Conservation (phyloP, 2,797 vertebrate species). For the Cottoperca gobio region DNA sequence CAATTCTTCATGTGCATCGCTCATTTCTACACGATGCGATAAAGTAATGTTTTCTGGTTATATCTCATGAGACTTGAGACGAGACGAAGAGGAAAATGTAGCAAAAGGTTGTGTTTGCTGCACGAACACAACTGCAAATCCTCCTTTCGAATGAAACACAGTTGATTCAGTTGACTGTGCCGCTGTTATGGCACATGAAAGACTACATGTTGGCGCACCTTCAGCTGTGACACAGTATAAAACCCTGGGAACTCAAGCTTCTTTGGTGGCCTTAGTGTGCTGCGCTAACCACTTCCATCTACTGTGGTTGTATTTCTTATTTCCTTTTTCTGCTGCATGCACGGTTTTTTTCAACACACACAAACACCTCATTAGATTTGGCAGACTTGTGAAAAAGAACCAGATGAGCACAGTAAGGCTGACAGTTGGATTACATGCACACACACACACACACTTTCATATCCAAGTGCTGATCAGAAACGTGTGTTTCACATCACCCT, state of each 20-base stretch:
- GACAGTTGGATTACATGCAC: background rate
- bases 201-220: background rate
- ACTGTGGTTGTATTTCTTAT: constrained; percentile 40
- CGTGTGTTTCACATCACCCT: constrained; percentile 10
- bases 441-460: background rate
- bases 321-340: constrained; percentile 38
- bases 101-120: background rate
- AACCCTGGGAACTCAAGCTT: constrained; percentile 23
- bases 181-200: constrained; percentile 10
- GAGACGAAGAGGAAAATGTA: background rate
- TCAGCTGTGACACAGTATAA: constrained; percentile 15
- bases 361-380: constrained; percentile 14
- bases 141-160: background rate
- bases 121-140: background rate
- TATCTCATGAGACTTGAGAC: background rate
- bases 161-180: constrained; percentile 2
- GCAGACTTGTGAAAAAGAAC: constrained; percentile 11
- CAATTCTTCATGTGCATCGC: background rate
- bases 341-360: background rate
- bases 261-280: constrained; percentile 26
- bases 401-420: constrained; percentile 3
- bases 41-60: background rate
- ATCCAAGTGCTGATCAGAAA: constrained; percentile 9
- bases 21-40: background rate
- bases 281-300: constrained; percentile 57